A percentile compares a stretch with the other conserved stretches of the same genome.
phyloP scores from a whole-genome alignment of 2,113 vertebrate species.

The Tursiops truncatus region DNA sequence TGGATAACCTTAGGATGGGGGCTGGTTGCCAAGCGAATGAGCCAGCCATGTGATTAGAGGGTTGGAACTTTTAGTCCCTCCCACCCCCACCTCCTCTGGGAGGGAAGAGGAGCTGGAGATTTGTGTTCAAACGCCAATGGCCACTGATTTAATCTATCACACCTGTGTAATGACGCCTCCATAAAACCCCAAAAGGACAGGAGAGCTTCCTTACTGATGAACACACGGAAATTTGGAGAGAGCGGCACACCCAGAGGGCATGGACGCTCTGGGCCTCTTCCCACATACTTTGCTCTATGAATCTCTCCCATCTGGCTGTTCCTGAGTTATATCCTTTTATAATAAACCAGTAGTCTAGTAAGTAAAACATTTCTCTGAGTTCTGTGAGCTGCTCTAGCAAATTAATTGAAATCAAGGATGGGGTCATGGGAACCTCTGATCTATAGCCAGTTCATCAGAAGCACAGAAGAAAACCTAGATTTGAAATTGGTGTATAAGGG shows the following conservation, averaged over 20 bases:
- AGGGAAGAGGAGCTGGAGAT: background rate
- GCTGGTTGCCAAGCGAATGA: background rate
- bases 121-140: background rate
- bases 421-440: background rate
- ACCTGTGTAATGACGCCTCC: background rate
- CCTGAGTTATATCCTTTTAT: background rate
- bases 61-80: background rate
- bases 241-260: background rate
- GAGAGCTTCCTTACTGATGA: background rate
- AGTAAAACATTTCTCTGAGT: background rate
- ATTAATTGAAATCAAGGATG: background rate
- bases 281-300: background rate
- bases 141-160: background rate
- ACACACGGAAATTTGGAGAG: too few species aligned
- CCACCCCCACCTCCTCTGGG: background rate
- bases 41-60: background rate
- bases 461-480: background rate
- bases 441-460: background rate
- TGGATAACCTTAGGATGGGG: background rate
- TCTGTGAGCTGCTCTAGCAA: background rate
- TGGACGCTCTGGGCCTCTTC: background rate
- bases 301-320: background rate
- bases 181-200: background rate
- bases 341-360: background rate
- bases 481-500: background rate